Evolutionary conservation across 2,113 vertebrate species (phyloP).

Genomic region (Pao palembangensis): DNA sequence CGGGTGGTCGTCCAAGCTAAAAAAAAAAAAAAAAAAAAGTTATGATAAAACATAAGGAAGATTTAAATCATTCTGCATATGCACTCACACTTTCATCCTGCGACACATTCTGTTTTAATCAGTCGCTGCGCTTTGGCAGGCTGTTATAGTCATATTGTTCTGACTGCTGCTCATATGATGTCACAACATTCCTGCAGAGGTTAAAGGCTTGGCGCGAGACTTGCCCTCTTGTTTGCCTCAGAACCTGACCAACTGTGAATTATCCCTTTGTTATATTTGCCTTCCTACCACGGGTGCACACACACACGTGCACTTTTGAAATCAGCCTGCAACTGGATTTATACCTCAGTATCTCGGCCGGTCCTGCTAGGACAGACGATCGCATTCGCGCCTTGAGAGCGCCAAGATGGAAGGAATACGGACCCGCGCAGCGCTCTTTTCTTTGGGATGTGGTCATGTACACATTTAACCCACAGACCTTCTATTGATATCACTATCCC

Average conservation of each 20-base stretch:
- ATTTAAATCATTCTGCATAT: background rate
- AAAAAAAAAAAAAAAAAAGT: too few relatives aligned
- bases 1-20: background rate
- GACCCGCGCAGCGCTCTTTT: background rate
- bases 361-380: conserved; percentile 9
- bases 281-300: conserved; percentile 2
- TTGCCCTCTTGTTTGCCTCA: conserved; percentile 22
- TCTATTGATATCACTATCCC: background rate
- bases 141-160: too few relatives aligned
- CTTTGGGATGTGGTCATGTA: background rate
- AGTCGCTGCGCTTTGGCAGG: too few relatives aligned
- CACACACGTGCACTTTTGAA: conserved; percentile 1
- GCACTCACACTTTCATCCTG: background rate
- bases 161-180: background rate
- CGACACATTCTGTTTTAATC: too few relatives aligned
- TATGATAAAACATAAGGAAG: background rate
- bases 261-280: conserved; percentile 31
- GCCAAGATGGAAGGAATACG: conserved; percentile 2
- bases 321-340: conserved; percentile 22
- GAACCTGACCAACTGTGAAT: conserved; percentile 36
- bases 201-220: conserved; percentile 37
- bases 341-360: conserved; percentile 16
- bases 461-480: background rate
- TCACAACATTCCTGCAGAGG: conserved; percentile 24
- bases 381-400: background rate